A percentile compares a stretch with the other conserved stretches of the same genome.
Evolutionary conservation across 2,113 vertebrate genomes (phyloP).

Genomic region (Fulica atra): DNA sequence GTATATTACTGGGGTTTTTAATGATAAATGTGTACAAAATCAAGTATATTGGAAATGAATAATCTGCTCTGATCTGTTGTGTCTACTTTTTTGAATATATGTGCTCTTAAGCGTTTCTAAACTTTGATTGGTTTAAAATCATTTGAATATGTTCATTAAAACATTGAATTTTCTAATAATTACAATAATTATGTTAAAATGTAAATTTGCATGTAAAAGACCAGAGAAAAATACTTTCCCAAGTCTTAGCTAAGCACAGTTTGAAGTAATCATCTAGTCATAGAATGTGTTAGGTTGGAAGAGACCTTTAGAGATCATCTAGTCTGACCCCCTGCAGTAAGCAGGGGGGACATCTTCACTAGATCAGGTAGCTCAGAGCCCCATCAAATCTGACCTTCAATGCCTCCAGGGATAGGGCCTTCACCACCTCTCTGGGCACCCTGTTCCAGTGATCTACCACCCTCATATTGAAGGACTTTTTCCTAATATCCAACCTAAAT

Average conservation of each 20-base stretch:
- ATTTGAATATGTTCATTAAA: background rate
- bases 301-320: too few relatives aligned
- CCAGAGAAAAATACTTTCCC: background rate
- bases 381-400: too few relatives aligned
- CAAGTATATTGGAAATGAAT: background rate
- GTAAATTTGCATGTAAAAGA: background rate
- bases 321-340: too few relatives aligned
- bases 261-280: background rate
- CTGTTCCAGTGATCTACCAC: too few relatives aligned
- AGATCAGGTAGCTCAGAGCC: too few relatives aligned
- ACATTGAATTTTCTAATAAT: background rate
- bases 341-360: too few relatives aligned
- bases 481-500: too few relatives aligned
- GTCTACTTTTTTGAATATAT: background rate
- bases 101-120: background rate
- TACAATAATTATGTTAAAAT: background rate
- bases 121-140: background rate
- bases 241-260: background rate
- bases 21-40: background rate
- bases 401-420: too few relatives aligned
- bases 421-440: too few relatives aligned
- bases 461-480: too few relatives aligned
- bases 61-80: background rate
- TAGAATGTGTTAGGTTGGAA: too few relatives aligned
- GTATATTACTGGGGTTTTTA: background rate